Base-by-base conservation (phyloP, 2,888 invertebrate genomes). In the Acleris holmiana region DNA sequence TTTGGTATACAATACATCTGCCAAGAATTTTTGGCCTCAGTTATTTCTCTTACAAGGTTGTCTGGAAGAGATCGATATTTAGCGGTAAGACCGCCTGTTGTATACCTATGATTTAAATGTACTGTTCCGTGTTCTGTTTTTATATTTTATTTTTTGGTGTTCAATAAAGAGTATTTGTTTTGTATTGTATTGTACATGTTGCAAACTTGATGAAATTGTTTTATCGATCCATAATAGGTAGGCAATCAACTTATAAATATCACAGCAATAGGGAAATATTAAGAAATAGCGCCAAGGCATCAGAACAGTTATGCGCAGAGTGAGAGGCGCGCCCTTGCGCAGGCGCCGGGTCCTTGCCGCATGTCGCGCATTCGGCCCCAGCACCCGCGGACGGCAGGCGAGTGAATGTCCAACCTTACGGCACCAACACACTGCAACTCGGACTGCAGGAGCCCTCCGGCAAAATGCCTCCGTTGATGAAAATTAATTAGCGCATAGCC, bases 241-340 rank as follows among this genome's bases (percentile, higher is more conserved):
- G 4, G 13, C 17, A 17, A 44, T 44, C 15, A 44, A n/a, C 6
- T 1, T 44, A n/a, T 44, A 44, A 35, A 44, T n/a, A 41, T 15
- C 13, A 15, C 17, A 6, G 15, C 46, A 54, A 54, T 17, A 17
- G 29, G 61, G 47, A 61, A 55, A 48, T 49, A 18, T n/a, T 40
- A 48, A 18, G 10, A 46, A 47, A 60, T 84, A 82, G 79, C 76
- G 79, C 80, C 76, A 53, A 59, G 81, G 81, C 76, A 84, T 87
- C 86, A 78, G 77, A 84, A 83, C 77, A 80, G 78, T 82, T 71
- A 76, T 78, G 78, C 79, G 82, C 80, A 80, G 81, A 86, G 91
- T 90, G 91, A 91, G 89, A 89, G 91, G 91, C 69, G 78, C 86
- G 91, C 91, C 91, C 91, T 91, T 91, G 90, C 80, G 68, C 73